Evolutionary conservation across 2,888 invertebrate genomes (phyloP).

Genomic region (Choreutis nemorana): DNA sequence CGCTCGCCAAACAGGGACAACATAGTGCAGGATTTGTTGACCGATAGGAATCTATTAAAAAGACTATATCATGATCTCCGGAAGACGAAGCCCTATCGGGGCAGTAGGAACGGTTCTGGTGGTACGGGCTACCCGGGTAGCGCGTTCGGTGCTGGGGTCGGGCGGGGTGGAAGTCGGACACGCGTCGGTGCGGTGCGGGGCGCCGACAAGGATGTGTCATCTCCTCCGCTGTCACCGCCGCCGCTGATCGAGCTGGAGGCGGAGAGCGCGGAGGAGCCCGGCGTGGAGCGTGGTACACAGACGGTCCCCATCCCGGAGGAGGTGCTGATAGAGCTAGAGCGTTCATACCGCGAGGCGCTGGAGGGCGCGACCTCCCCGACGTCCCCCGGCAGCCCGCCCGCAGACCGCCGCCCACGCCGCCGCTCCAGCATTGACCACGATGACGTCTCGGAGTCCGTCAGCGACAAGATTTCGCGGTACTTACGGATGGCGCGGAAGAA

Average conservation of each 20-base stretch:
- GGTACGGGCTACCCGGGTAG: conserved; percentile 27
- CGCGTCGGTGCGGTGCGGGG: conserved; percentile 22
- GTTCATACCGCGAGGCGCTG: conserved; percentile 46
- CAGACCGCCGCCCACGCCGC: conserved; percentile 58
- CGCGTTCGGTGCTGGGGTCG: conserved; percentile 38
- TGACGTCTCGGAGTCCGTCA: conserved; percentile 86
- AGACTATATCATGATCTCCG: conserved; percentile 77
- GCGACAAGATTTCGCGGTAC: conserved; percentile 87
- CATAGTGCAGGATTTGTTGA: conserved; percentile 76
- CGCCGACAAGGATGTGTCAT: conserved; percentile 31
- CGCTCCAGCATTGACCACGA: conserved; percentile 85
- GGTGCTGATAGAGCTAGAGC: conserved; percentile 54
- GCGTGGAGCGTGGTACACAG: conserved; percentile 66
- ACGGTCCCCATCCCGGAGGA: conserved; percentile 69
- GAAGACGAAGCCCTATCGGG: conserved; percentile 67
- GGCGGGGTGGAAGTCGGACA: conserved; percentile 23
- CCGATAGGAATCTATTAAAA: conserved; percentile 76
- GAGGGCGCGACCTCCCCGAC: conserved; percentile 49
- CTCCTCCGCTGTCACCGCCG: conserved; percentile 67
- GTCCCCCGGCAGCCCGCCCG: conserved; percentile 45
- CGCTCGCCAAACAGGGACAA: conserved; percentile 71
- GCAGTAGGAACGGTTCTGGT: conserved; percentile 49
- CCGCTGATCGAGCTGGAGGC: conserved; percentile 74
- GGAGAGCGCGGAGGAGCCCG: conserved; percentile 65
- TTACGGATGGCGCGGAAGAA: conserved; percentile 88